Percentiles rank a stretch among this genome's conserved stretches.
These are phyloP conservation scores for Drosophila neonasuta DNA, from an alignment of 2,888 invertebrate genomes.

Conservation along the genomic window DNA sequence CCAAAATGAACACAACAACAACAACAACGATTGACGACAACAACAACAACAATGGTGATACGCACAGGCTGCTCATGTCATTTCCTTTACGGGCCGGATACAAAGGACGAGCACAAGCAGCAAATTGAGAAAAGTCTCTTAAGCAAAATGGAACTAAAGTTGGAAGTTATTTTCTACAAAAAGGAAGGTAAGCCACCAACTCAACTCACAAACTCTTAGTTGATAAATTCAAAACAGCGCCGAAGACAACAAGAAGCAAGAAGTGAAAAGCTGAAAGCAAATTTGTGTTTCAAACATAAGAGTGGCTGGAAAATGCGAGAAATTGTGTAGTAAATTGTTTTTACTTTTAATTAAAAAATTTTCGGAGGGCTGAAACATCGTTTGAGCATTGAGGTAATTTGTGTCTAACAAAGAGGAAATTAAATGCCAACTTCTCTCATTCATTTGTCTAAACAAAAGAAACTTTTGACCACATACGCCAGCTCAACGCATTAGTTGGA, in stretches of 20 bases:
- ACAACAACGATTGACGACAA: constrained; percentile 9
- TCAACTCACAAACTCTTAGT: background rate
- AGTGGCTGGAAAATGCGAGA: constrained; percentile 16
- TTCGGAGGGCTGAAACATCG: constrained; percentile 31
- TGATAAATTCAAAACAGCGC: background rate
- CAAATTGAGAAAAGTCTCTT: constrained; percentile 95
- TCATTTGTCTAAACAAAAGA: constrained; percentile 1
- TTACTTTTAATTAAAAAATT: constrained; percentile 66
- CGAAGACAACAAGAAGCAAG: constrained; percentile 8
- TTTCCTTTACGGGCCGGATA: constrained; percentile 95
- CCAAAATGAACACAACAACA: constrained; percentile 40
- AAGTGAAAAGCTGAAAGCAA: constrained; percentile 16
- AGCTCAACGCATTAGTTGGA: background rate
- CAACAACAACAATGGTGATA: constrained; percentile 14
- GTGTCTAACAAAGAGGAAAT: constrained; percentile 49
- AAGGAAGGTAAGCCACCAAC: constrained; percentile 90
- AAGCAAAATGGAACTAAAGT: constrained; percentile 94
- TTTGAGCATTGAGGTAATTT: constrained; percentile 54
- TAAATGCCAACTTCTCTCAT: constrained; percentile 32
- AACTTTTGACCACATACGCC: constrained; percentile 28
- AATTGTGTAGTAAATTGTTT: constrained; percentile 64
- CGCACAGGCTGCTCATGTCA: constrained; percentile 91
- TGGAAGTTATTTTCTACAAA: constrained; percentile 97
- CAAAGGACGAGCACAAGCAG: constrained; percentile 92
- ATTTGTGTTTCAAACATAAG: constrained; percentile 12